These are phyloP conservation scores for Cydia amplana DNA, from an alignment of 1,140 invertebrate genomes.

Conservation along the genomic window DNA sequence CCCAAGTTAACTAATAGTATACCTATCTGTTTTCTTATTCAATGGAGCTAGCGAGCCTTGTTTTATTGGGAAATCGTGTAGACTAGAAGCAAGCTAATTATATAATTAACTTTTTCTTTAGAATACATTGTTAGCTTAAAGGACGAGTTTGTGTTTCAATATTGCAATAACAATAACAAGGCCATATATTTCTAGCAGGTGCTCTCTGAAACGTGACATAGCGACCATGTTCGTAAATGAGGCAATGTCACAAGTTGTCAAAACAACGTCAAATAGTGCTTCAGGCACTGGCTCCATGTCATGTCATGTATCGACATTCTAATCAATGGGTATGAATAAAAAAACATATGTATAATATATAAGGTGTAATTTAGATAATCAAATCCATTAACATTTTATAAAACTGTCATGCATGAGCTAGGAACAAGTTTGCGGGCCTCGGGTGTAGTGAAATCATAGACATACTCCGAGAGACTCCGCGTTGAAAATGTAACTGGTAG, in stretches of 20 bases:
- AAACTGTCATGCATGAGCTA: constrained; percentile 5
- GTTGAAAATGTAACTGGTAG: no score
- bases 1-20: not conserved
- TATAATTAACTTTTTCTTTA: no score
- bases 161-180: no score
- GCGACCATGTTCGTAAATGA: no score
- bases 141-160: no score
- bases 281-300: not conserved
- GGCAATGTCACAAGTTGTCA: no score
- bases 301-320: not conserved
- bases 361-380: constrained; percentile 8
- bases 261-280: no score
- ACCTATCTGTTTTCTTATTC: not conserved
- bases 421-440: not conserved
- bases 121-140: no score
- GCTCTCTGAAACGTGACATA: no score
- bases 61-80: not conserved
- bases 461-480: not conserved
- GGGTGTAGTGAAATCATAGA: not conserved
- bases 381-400: constrained; percentile 12
- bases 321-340: not conserved
- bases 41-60: not conserved
- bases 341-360: not conserved
- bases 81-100: no score
- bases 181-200: no score